Conservation (phyloP, 2,888 invertebrate species). For the Rhagonycha lutea region DNA sequence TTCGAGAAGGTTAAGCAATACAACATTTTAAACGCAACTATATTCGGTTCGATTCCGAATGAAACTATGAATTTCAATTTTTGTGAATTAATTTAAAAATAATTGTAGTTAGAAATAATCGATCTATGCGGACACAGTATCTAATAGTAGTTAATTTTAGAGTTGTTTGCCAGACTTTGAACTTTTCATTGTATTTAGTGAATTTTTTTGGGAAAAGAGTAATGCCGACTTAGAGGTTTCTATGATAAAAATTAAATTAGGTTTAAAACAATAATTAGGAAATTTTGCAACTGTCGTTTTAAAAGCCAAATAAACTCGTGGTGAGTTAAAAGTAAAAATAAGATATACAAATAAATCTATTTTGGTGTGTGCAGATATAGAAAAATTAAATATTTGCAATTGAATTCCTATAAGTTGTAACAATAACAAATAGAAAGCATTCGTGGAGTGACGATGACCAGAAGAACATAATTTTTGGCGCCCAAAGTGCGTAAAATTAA, state of each 20-base stretch:
- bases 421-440: slow-evolving; percentile 4
- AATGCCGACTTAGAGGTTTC: background rate
- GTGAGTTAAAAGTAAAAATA: background rate
- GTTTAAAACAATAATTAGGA: background rate
- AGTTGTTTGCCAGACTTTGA: no score
- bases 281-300: background rate
- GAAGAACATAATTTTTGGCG: slow-evolving; percentile 11
- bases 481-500: slow-evolving; percentile 20
- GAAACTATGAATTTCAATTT: no score
- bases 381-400: slow-evolving; percentile 2
- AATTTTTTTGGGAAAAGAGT: no score
- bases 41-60: no score
- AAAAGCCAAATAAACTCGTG: background rate
- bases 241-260: background rate
- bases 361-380: background rate
- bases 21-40: no score
- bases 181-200: no score
- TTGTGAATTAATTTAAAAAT: no score
- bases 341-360: slow-evolving; percentile 2
- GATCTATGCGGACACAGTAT: no score
- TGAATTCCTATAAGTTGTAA: slow-evolving; percentile 5
- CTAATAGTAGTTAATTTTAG: no score
- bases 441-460: slow-evolving; percentile 12
- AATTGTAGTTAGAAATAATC: no score
- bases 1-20: no score